Conservation (phyloP, 1,140 invertebrate genomes). For the Drosophila aff. region DNA sequence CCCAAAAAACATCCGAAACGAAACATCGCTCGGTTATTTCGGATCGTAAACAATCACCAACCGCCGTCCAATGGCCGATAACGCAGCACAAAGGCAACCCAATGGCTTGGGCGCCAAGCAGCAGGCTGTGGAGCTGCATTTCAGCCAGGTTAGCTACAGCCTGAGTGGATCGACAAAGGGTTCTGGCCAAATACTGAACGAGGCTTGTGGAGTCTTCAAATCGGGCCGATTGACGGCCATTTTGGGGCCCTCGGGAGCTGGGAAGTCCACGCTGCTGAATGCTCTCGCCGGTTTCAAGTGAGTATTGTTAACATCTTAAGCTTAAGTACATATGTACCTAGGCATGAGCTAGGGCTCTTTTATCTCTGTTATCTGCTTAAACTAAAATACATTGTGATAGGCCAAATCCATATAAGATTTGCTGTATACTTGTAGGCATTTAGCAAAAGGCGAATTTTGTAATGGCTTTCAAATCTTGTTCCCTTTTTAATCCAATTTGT, state of each 20-base stretch:
- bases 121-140: slow-evolving; percentile 61
- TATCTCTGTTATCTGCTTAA: not conserved
- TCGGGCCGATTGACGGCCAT: slow-evolving; percentile 90
- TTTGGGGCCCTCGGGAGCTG: slow-evolving; percentile 93
- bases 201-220: slow-evolving; percentile 87
- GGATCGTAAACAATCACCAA: slow-evolving; percentile 16
- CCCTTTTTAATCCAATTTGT: not conserved
- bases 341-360: not conserved
- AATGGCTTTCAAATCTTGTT: not conserved
- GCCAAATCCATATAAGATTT: not conserved
- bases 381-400: slow-evolving; percentile 4
- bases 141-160: slow-evolving; percentile 65
- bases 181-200: slow-evolving; percentile 86
- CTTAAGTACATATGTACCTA: not conserved
- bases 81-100: slow-evolving; percentile 16
- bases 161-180: slow-evolving; percentile 40
- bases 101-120: slow-evolving; percentile 37
- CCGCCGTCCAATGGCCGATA: slow-evolving; percentile 54
- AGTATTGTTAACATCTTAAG: slow-evolving; percentile 24
- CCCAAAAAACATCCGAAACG: not conserved
- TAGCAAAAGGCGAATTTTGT: not conserved
- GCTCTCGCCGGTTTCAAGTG: slow-evolving; percentile 87
- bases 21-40: not conserved
- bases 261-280: slow-evolving; percentile 92
- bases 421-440: not conserved